phyloP scores from a whole-genome alignment of 2,113 vertebrate genomes.

The Corynorhinus townsendii region DNA sequence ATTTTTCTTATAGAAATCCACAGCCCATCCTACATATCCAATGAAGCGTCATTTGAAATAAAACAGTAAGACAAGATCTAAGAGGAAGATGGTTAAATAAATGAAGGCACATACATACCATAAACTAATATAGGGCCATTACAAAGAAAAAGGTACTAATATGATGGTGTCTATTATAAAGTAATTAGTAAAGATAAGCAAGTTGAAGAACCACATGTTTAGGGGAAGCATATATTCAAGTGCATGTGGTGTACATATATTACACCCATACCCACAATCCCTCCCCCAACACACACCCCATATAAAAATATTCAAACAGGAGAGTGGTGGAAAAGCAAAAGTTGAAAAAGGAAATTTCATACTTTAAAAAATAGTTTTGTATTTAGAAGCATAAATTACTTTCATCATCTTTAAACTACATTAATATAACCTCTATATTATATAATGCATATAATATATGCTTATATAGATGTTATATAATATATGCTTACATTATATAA shows the following conservation, averaged over 20 bases:
- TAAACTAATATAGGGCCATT: neutral
- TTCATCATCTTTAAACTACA: neutral
- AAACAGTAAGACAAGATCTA: neutral
- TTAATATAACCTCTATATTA: neutral
- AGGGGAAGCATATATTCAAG: neutral
- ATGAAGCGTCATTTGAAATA: neutral
- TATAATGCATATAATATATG: neutral
- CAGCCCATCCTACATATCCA: neutral
- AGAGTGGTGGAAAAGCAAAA: neutral
- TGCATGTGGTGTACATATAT: neutral
- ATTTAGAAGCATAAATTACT: neutral
- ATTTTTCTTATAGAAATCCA: conserved; percentile 23
- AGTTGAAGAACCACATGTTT: neutral
- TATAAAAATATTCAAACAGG: neutral
- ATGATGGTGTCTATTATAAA: neutral
- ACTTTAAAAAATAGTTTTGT: neutral
- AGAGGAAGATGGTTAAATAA: neutral
- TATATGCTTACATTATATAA: neutral
- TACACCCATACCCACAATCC: neutral
- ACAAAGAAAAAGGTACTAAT: neutral
- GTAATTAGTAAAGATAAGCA: neutral
- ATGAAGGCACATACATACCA: neutral
- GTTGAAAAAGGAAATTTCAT: neutral
- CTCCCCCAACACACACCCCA: neutral
- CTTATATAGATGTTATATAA: too few relatives aligned